A percentile compares a stretch with the other conserved stretches of the same genome.
Evolutionary conservation across 2,797 vertebrate species (phyloP).

Genomic region (Falco biarmicus): DNA sequence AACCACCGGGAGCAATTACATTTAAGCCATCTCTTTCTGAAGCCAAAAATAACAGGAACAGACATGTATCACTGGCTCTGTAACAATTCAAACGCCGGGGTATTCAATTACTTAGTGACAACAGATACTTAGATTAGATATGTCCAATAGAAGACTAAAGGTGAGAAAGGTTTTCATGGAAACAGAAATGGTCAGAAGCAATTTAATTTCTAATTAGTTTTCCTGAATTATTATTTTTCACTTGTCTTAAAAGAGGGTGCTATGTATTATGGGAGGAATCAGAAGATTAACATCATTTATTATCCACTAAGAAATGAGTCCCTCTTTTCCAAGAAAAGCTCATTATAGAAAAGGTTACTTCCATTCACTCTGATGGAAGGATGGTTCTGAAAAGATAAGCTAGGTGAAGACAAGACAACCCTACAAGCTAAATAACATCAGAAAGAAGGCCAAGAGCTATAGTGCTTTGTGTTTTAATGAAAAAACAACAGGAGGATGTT

Average conservation of each 20-base stretch:
- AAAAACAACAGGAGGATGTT: background rate
- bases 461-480: background rate
- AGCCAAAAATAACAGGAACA: slow-evolving; percentile 24
- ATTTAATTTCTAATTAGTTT: slow-evolving; percentile 72
- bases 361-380: slow-evolving; percentile 18
- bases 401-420: background rate
- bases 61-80: background rate
- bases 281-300: slow-evolving; percentile 60
- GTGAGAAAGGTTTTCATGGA: slow-evolving; percentile 43
- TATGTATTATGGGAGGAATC: slow-evolving; percentile 39
- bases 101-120: slow-evolving; percentile 64
- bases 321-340: slow-evolving; percentile 27
- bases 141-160: slow-evolving; percentile 29
- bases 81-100: slow-evolving; percentile 5
- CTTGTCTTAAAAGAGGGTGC: slow-evolving; percentile 46
- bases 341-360: slow-evolving; percentile 46
- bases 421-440: background rate
- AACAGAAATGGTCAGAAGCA: slow-evolving; percentile 58
- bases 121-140: slow-evolving; percentile 67
- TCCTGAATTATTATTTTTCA: slow-evolving; percentile 60
- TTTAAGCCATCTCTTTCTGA: slow-evolving; percentile 1
- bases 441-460: background rate
- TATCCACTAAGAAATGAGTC: slow-evolving; percentile 22
- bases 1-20: background rate
- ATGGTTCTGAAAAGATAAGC: background rate